Evolutionary conservation across 1,140 invertebrate species (phyloP), one percentile per base, ranked within the genome.

Genomic region (Drosophila mojavensis): DNA sequence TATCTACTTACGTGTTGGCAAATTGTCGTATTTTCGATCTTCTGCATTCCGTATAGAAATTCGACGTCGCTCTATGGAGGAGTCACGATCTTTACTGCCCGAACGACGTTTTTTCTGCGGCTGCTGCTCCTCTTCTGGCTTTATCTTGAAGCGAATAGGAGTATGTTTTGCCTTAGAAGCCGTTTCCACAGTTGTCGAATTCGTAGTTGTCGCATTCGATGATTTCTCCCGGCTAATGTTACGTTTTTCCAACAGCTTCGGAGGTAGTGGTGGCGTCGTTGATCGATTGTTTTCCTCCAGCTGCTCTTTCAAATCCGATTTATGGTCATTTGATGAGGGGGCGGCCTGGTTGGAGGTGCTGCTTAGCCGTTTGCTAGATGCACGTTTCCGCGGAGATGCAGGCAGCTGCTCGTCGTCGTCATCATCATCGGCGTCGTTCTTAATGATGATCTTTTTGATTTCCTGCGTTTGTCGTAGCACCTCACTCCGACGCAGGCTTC

Each of bases 11-110:
- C 91, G 71, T 64, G 91, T 69, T 5, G 91, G 91, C 30, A 92
- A 62, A 63, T 92, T 92, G 30, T 92, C 91, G 50, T 92, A 92
- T 73, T 92, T 92, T 33, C 82, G 85, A 53, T 89, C 90, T 55
- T 92, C 90, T 0, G 51, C 53, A 75, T 76, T 86, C 10, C 91
- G 84, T 47, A 89, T 80, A 9, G 91, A 81, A 26, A 92, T 86
- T 45, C 77, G 85, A 10, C 79, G 90, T 55, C 64, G 74, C 15
- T 91, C 89, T 6, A 63, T 53, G 0, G 75, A 71, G 0, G 64
- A 56, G 5, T 80, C 90, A 9, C 89, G 75, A 10, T 91, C 85
- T 5, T 62, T 62, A 28, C 85, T 91, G 13, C 36, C 50, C 0
- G 85, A 88, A 10, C 82, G 79, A 5, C 69, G 65, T 30, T 88